Percentiles rank a stretch among this genome's conserved stretches.
Evolutionary conservation across 2,797 vertebrate species (phyloP).

Genomic region (Notoglanidium macrostoma): DNA sequence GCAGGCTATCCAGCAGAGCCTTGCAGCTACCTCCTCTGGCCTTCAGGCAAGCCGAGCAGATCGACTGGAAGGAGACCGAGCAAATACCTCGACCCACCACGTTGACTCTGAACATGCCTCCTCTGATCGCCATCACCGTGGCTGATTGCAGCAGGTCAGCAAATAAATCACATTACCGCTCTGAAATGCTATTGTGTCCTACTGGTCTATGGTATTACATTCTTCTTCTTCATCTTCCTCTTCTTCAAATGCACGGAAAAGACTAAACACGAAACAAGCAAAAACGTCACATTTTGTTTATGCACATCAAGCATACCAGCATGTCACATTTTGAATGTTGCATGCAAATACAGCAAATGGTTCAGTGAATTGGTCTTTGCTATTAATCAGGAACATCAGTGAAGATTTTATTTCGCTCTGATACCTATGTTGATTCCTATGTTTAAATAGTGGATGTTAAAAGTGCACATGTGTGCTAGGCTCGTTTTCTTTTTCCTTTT

Average conservation of each 20-base stretch:
- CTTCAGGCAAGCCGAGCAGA: conserved; percentile 80
- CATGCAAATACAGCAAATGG: neutral
- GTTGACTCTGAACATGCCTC: conserved; percentile 76
- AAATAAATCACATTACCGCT: neutral
- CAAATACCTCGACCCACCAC: conserved; percentile 71
- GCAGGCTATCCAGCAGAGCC: conserved; percentile 77
- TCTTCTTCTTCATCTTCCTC: neutral
- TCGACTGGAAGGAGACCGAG: conserved; percentile 77
- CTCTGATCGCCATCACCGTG: conserved; percentile 82
- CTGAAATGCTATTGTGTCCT: neutral
- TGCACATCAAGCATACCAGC: neutral
- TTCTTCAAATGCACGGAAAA: neutral
- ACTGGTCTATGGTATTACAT: neutral
- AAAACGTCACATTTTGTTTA: neutral
- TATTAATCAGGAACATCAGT: neutral
- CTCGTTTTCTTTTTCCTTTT: neutral
- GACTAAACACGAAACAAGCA: neutral
- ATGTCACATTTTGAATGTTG: neutral
- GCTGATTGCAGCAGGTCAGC: conserved; percentile 77
- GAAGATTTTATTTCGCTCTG: neutral
- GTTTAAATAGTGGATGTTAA: neutral
- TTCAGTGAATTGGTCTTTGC: neutral
- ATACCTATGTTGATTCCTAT: neutral
- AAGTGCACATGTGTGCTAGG: neutral
- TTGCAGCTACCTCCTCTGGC: conserved; percentile 82